phyloP scores from a whole-genome alignment of 2,113 vertebrate genomes.

The Gadus chalcogrammus region DNA sequence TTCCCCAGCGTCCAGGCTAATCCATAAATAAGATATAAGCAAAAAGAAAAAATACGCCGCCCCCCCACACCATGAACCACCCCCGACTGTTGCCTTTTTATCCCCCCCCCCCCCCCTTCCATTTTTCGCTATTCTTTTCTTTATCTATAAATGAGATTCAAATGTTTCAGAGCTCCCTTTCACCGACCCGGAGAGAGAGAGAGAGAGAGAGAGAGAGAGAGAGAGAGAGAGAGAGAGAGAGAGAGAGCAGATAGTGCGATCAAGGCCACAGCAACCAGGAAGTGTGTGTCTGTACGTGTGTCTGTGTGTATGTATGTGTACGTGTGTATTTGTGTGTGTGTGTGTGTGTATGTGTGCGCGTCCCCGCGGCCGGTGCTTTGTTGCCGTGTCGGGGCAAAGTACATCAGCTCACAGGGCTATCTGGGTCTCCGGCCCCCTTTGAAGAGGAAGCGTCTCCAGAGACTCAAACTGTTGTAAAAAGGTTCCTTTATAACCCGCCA shows the following conservation, averaged over 20 bases:
- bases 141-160: slow-evolving; percentile 70
- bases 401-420: slow-evolving; percentile 37
- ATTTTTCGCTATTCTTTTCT: slow-evolving; percentile 54
- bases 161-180: slow-evolving; percentile 69
- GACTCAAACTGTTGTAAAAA: slow-evolving; percentile 35
- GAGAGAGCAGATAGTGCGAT: too few species aligned
- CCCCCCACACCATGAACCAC: slow-evolving; percentile 21
- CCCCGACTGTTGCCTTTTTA: slow-evolving; percentile 44
- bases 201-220: too few species aligned
- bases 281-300: slow-evolving; percentile 5
- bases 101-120: slow-evolving; percentile 51
- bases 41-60: slow-evolving; percentile 74
- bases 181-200: slow-evolving; percentile 37
- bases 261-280: slow-evolving; percentile 51
- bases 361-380: slow-evolving; percentile 41
- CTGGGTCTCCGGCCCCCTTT: slow-evolving; percentile 41
- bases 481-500: slow-evolving; percentile 39
- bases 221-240: too few species aligned
- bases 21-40: slow-evolving; percentile 90
- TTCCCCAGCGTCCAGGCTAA: slow-evolving; percentile 87
- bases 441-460: slow-evolving; percentile 44
- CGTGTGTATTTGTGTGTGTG: not conserved
- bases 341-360: slow-evolving; percentile 14
- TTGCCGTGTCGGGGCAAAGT: slow-evolving; percentile 54
- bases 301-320: not conserved